Evolutionary conservation across 2,113 vertebrate genomes (phyloP).

Genomic region (Malurus melanocephalus): DNA sequence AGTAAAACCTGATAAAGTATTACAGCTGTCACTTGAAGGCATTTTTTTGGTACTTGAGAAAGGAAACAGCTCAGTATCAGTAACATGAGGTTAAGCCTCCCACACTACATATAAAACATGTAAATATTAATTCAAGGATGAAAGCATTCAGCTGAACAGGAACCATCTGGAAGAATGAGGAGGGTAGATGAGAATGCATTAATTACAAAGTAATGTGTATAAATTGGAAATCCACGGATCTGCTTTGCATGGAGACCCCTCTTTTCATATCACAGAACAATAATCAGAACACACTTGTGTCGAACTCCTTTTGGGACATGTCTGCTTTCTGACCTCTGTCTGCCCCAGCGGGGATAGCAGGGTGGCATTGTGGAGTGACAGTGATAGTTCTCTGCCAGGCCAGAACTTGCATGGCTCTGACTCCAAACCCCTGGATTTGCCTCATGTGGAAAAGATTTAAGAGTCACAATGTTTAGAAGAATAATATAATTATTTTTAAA

Average conservation of each 20-base stretch:
- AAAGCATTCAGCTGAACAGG: neutral
- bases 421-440: neutral
- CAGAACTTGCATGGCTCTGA: neutral
- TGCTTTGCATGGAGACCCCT: neutral
- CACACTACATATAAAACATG: neutral
- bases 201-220: neutral
- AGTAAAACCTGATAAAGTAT: neutral
- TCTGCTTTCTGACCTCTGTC: neutral
- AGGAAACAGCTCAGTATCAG: neutral
- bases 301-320: neutral
- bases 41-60: neutral
- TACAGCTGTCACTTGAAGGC: neutral
- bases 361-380: neutral
- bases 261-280: neutral
- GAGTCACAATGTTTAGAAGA: neutral
- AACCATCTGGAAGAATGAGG: neutral
- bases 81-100: neutral
- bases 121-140: constrained; percentile 24
- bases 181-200: neutral
- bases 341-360: neutral
- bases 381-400: neutral
- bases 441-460: neutral
- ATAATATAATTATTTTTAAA: neutral
- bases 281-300: neutral
- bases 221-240: neutral